A percentile compares a stretch with the other conserved stretches of the same genome.
Conservation (phyloP, 2,797 vertebrate species). For the Perodicticus potto region DNA sequence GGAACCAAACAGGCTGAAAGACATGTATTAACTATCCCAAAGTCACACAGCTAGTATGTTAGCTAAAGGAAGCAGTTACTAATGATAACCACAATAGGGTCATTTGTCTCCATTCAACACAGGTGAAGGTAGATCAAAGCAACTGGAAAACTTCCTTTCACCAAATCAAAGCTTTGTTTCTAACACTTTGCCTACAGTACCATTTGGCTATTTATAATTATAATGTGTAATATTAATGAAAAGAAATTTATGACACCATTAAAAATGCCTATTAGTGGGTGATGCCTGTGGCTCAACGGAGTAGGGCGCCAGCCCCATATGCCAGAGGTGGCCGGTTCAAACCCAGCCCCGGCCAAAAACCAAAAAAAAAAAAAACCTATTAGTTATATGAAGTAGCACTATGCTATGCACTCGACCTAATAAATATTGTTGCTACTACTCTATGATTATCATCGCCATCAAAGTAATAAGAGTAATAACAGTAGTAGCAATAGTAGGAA, state of each 20-base stretch:
- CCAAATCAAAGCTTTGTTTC: slow-evolving; percentile 49
- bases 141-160: not conserved
- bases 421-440: not conserved
- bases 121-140: not conserved
- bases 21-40: not conserved
- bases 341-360: too few relatives aligned
- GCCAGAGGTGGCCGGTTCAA: too few relatives aligned
- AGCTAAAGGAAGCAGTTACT: not conserved
- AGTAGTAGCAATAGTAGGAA: not conserved
- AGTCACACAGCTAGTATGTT: not conserved
- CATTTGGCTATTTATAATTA: not conserved
- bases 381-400: not conserved
- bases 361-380: not conserved
- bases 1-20: not conserved
- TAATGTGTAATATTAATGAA: not conserved
- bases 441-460: not conserved
- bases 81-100: not conserved
- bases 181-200: slow-evolving; percentile 25
- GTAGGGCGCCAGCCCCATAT: too few relatives aligned
- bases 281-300: too few relatives aligned
- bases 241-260: not conserved
- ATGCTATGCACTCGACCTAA: not conserved
- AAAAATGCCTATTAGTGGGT: not conserved
- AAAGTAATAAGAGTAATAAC: not conserved
- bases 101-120: slow-evolving; percentile 2